Conservation (phyloP, 2,113 vertebrate species). For the Marcusenius ussheri region DNA sequence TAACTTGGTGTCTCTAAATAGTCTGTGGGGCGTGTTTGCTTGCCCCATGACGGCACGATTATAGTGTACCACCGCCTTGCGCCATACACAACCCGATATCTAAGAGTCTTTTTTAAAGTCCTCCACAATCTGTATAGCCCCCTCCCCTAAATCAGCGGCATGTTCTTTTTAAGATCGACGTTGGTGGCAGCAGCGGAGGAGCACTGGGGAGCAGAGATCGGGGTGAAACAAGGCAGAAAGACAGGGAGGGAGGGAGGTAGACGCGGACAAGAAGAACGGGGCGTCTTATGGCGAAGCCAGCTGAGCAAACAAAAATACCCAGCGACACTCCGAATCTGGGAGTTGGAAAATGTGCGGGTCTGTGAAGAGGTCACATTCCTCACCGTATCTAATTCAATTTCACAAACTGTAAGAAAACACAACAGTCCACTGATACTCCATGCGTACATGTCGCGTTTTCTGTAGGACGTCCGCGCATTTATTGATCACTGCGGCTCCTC, state of each 20-base stretch:
- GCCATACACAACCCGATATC: neutral
- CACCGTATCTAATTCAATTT: conserved; percentile 72
- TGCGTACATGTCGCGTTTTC: neutral
- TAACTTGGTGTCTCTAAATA: neutral
- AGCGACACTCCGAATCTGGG: conserved; percentile 62
- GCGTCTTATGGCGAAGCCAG: conserved; percentile 64
- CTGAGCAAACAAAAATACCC: conserved; percentile 71
- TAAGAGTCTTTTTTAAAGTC: conserved; percentile 16
- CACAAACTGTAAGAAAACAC: conserved; percentile 69
- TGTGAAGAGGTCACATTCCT: conserved; percentile 66
- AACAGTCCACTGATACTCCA: conserved; percentile 14
- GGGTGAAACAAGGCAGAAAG: conserved; percentile 17
- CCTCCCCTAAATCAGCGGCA: conserved; percentile 25
- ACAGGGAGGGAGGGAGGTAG: conserved; percentile 39
- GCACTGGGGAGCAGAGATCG: conserved; percentile 29
- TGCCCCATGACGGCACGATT: neutral
- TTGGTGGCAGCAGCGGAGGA: conserved; percentile 44
- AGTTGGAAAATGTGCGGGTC: conserved; percentile 59
- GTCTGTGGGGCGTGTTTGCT: neutral
- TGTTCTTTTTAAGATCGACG: conserved; percentile 42
- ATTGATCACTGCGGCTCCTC: neutral
- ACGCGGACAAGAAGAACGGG: conserved; percentile 50
- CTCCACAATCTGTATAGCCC: conserved; percentile 19
- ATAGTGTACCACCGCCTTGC: neutral
- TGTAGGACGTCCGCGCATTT: neutral